A percentile compares a stretch with the other conserved stretches of the same genome.
These are phyloP conservation scores for Lasioglossum vierecki DNA, from an alignment of 2,888 invertebrate genomes.

Conservation along the genomic window DNA sequence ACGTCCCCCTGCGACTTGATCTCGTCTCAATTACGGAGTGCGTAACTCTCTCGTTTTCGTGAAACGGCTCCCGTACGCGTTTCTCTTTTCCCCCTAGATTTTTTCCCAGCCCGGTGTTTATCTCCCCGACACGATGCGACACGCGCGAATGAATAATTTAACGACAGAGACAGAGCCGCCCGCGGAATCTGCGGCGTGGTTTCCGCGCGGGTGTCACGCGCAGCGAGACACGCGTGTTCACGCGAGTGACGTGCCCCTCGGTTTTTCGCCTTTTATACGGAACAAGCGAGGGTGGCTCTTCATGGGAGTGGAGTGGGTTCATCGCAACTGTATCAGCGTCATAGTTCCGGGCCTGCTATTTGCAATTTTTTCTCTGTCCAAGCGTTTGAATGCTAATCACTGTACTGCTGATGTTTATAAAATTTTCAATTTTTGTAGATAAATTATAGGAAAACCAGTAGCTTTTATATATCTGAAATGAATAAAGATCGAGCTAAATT, in stretches of 20 bases:
- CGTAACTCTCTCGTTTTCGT: not conserved
- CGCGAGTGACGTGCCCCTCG: conserved; percentile 75
- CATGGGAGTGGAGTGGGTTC: conserved; percentile 46
- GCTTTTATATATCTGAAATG: too few relatives aligned
- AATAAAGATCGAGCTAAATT: too few relatives aligned
- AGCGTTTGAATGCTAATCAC: not conserved
- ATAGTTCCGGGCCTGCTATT: not conserved
- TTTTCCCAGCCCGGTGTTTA: not conserved
- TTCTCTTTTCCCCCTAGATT: not conserved
- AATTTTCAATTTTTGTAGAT: too few relatives aligned
- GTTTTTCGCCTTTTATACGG: conserved; percentile 70
- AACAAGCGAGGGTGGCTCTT: conserved; percentile 53
- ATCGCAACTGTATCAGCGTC: conserved; percentile 18
- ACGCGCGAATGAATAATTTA: not conserved
- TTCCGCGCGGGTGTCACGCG: conserved; percentile 43
- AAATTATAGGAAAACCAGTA: too few relatives aligned
- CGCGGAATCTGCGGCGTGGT: conserved; percentile 56
- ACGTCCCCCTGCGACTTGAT: not conserved
- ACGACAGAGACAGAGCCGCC: conserved; percentile 36
- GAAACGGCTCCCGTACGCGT: not conserved
- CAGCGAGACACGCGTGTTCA: conserved; percentile 66
- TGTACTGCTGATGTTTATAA: too few relatives aligned
- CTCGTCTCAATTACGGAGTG: not conserved
- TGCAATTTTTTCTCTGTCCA: not conserved
- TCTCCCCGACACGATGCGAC: not conserved